A percentile compares a stretch with the other conserved stretches of the same genome.
Conservation (phyloP, 1,140 invertebrate species). For the Thalassaphorura encarpata region DNA sequence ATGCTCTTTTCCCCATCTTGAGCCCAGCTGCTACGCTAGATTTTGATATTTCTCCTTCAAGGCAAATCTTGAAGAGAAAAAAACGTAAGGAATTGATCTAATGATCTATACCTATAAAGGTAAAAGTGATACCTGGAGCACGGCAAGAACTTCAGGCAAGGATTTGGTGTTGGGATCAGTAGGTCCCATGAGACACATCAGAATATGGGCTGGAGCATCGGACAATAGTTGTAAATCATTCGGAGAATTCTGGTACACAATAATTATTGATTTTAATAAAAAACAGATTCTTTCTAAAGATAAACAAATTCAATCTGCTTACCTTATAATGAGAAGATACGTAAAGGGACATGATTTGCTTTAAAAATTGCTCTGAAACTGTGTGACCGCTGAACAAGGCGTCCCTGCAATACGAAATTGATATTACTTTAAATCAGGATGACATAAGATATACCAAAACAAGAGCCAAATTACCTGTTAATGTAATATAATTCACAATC, state of each 20-base stretch:
- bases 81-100: not conserved
- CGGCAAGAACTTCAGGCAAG: slow-evolving; percentile 83
- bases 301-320: slow-evolving; percentile 19
- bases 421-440: slow-evolving; percentile 4
- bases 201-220: slow-evolving; percentile 94
- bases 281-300: too few species aligned
- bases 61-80: slow-evolving; percentile 54
- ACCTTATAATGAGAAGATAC: slow-evolving; percentile 97
- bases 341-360: slow-evolving; percentile 82
- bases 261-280: not conserved
- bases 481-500: slow-evolving; percentile 85
- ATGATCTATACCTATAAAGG: not conserved
- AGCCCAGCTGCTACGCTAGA: slow-evolving; percentile 64
- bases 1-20: slow-evolving; percentile 72
- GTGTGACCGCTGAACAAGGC: slow-evolving; percentile 95
- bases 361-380: slow-evolving; percentile 88
- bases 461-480: slow-evolving; percentile 43
- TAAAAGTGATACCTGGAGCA: slow-evolving; percentile 60
- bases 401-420: slow-evolving; percentile 49
- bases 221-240: slow-evolving; percentile 98
- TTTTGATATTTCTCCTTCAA: slow-evolving; percentile 90
- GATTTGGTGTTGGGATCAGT: slow-evolving; percentile 55
- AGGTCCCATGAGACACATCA: slow-evolving; percentile 91
- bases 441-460: not conserved
- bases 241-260: slow-evolving; percentile 70